Conservation (phyloP, 53 echinoderm and acorn worm genomes). For the Echinometra lucunter region DNA sequence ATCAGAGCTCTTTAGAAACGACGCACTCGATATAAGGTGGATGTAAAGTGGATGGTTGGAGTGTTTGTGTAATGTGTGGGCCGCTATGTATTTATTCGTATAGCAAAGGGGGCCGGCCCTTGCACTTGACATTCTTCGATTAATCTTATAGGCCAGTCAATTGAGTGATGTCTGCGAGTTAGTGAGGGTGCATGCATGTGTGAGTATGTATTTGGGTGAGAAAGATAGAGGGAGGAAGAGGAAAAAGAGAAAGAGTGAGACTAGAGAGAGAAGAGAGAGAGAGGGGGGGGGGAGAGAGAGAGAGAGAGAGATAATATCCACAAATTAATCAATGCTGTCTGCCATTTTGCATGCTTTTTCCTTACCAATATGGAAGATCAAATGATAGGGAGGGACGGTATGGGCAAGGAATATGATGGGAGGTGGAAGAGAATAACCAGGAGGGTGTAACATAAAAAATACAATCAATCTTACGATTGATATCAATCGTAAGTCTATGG, state of each 20-base stretch:
- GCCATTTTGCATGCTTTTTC: too few species aligned
- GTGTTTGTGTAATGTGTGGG: conserved; percentile 68
- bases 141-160: conserved; percentile 49
- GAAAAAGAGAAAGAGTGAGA: too few species aligned
- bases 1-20: background rate
- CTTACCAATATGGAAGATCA: background rate
- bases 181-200: background rate
- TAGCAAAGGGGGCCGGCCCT: conserved; percentile 38
- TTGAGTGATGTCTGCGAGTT: conserved; percentile 4
- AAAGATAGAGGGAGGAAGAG: too few species aligned
- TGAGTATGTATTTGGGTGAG: background rate
- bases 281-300: background rate
- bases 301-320: too few species aligned
- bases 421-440: too few species aligned
- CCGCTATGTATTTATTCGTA: conserved; percentile 50
- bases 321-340: too few species aligned
- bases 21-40: conserved; percentile 23
- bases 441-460: too few species aligned
- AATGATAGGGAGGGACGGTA: background rate
- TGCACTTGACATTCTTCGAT: conserved; percentile 63
- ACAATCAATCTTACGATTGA: too few species aligned
- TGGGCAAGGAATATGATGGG: background rate
- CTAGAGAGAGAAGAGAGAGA: too few species aligned
- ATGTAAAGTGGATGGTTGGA: conserved; percentile 11
- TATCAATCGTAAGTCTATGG: too few species aligned